Conservation (phyloP, 2,113 vertebrate species). For the Pollimyrus isidori region DNA sequence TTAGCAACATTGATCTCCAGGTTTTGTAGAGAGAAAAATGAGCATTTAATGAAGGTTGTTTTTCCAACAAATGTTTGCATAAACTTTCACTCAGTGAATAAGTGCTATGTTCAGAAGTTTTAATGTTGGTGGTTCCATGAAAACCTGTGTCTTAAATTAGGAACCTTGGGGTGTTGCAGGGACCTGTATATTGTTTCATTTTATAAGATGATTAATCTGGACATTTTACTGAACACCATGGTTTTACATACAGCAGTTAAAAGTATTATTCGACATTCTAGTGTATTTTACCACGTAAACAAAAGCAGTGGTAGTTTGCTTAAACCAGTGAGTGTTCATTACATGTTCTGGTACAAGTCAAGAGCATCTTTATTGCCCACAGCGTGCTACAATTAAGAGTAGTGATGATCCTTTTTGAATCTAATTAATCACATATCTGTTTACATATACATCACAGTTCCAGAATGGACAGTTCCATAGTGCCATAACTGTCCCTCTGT, state of each 20-base stretch:
- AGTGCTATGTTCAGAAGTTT: neutral
- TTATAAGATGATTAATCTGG: neutral
- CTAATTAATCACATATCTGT: neutral
- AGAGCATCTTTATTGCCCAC: neutral
- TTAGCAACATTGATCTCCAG: neutral
- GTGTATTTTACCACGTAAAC: neutral
- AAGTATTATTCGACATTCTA: neutral
- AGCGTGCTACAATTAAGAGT: neutral
- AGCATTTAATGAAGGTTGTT: neutral
- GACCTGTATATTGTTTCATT: neutral
- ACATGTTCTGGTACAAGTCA: neutral
- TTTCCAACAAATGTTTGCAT: neutral
- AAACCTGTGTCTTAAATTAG: neutral
- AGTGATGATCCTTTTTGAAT: neutral
- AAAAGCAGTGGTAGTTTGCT: neutral
- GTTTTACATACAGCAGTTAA: neutral
- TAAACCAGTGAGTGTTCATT: neutral
- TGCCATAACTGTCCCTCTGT: neutral
- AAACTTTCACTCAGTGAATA: neutral
- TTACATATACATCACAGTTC: neutral
- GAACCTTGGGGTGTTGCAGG: neutral
- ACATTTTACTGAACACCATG: neutral
- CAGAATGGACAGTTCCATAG: neutral
- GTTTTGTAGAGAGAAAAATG: neutral
- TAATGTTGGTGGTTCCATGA: neutral